Evolutionary conservation across 2,888 invertebrate genomes (phyloP).

Genomic region (Nezara viridula): DNA sequence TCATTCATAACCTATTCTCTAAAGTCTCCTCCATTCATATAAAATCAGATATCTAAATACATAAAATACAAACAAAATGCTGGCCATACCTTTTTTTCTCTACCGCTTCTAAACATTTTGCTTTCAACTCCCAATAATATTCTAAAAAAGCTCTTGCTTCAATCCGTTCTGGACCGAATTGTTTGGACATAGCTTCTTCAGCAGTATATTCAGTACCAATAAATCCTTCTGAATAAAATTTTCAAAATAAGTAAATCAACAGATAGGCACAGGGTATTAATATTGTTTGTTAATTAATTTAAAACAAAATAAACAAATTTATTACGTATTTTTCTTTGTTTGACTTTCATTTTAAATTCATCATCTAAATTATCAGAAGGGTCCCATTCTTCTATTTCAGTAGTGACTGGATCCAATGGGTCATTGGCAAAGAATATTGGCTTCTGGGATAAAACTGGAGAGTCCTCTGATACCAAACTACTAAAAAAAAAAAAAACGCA

Average conservation of each 20-base stretch:
- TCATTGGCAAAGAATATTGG: neutral
- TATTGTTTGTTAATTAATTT: neutral
- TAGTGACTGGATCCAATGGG: neutral
- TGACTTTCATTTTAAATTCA: neutral
- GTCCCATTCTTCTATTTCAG: neutral
- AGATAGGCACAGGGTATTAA: neutral
- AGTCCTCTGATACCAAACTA: neutral
- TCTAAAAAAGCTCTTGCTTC: conserved; percentile 46
- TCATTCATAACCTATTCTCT: too few species aligned
- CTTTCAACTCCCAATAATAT: conserved; percentile 34
- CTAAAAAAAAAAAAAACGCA: neutral
- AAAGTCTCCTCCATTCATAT: too few species aligned
- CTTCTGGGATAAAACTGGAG: neutral
- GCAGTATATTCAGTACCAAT: neutral
- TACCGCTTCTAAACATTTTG: conserved; percentile 24
- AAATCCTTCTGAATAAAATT: neutral
- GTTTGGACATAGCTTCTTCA: neutral
- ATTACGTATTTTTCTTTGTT: neutral
- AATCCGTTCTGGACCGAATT: neutral
- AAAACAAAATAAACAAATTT: neutral
- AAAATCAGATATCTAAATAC: too few species aligned
- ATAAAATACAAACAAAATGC: neutral
- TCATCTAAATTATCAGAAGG: neutral
- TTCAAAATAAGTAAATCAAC: neutral
- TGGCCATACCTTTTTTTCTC: neutral